phyloP scores from a whole-genome alignment of 2,888 invertebrate genomes.

The Ornithoptera alexandrae region DNA sequence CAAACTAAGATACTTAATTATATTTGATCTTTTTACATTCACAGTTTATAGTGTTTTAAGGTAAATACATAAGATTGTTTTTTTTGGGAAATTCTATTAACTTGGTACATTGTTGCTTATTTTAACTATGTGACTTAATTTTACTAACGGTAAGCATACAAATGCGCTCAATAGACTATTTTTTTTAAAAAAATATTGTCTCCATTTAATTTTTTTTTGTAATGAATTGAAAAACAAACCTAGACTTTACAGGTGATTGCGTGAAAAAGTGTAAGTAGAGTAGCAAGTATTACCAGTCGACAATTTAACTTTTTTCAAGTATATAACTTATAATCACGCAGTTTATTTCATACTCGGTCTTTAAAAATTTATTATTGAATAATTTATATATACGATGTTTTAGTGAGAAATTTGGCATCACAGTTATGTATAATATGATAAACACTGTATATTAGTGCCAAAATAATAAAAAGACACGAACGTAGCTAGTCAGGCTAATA shows the following conservation, averaged over 20 bases:
- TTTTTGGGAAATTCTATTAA: not conserved
- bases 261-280: not conserved
- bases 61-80: not conserved
- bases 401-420: not conserved
- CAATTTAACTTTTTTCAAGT: too few relatives aligned
- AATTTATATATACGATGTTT: too few relatives aligned
- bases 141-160: constrained; percentile 4
- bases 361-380: too few relatives aligned
- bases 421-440: not conserved
- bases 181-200: not conserved
- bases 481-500: constrained; percentile 23
- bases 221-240: not conserved
- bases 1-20: constrained; percentile 17
- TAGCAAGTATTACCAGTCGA: not conserved
- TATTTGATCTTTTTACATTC: constrained; percentile 2
- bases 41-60: not conserved
- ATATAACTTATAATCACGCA: too few relatives aligned
- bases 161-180: constrained; percentile 9
- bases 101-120: not conserved
- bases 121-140: not conserved
- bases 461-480: constrained; percentile 26
- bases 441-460: constrained; percentile 18
- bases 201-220: not conserved
- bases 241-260: not conserved
- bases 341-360: too few relatives aligned